Evolutionary conservation across 2,113 vertebrate species (phyloP), one percentile per base, ranked within the genome.

Genomic region (Fregata magnificens): DNA sequence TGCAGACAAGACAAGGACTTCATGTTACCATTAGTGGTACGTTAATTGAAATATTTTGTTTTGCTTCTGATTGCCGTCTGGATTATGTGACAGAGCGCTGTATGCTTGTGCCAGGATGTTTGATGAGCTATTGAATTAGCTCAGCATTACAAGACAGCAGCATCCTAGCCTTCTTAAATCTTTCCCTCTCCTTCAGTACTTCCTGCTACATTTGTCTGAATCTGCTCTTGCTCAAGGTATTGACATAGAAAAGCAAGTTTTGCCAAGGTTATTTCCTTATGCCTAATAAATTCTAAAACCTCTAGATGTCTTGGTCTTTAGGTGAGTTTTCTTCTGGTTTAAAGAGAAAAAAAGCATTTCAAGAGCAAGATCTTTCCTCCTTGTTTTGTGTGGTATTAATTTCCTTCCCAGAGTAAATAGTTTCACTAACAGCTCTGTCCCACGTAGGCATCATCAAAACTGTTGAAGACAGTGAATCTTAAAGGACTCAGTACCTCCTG

Each of bases 241-340:
- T 95, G 84, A 95, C 78, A 95, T 21, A 86, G 44, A 92, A 92
- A 91, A 84, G 32, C 18, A 71, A 78, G 81, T 88, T 94, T 91
- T 95, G 67, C 78, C 81, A 92, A 92, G 82, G 81, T 94, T 94
- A 83, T 92, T 95, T 97, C 73, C n/a, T 86, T 77, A 28, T 2
- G 14, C 38, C 49, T 96, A 72, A 91, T 96, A 88, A 91, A 95
- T 94, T 88, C 61, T 58, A 55, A 93, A 62, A 9, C 9, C 24
- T 81, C 52, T 79, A 81, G 83, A 73, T 70, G 36, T 42, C 45
- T 61, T 50, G 26, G 21, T 90, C 65, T 88, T 81, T 36, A 66
- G 47, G 50, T 66, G 40, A 79, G 6, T 40, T 85, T 90, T 55
- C 40, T 70, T 90, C 77, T 65, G 26, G n/a, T 58, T 88, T 93